These are phyloP conservation scores for Pristionchus maxplancki DNA, from an alignment of 2,888 invertebrate species.

Conservation along the genomic window DNA sequence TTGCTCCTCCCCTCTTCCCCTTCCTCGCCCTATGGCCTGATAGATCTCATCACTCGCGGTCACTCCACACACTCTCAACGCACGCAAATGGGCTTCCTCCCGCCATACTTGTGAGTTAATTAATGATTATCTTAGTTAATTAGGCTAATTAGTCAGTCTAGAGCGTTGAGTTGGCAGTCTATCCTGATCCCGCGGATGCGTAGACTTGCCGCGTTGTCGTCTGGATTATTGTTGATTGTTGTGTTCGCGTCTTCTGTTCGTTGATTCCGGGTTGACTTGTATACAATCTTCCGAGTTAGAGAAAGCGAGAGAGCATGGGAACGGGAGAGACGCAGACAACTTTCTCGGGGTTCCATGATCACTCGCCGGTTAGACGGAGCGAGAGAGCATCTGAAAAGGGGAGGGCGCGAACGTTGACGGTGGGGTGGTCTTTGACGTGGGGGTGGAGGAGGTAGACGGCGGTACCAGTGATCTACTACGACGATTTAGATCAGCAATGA, in stretches of 20 bases:
- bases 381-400: not conserved
- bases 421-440: not conserved
- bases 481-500: not conserved
- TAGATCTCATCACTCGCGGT: not conserved
- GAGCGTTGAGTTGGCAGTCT: too few species aligned
- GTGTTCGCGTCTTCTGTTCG: not conserved
- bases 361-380: not conserved
- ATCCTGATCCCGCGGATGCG: not conserved
- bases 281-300: not conserved
- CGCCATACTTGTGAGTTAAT: conserved; percentile 26
- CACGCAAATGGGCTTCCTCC: conserved; percentile 26
- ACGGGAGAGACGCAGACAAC: not conserved
- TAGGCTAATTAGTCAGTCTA: not conserved
- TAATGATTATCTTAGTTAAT: not conserved
- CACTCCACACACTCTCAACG: too few species aligned
- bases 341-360: not conserved
- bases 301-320: not conserved
- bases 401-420: not conserved
- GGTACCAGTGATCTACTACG: not conserved
- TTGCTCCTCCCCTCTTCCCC: not conserved
- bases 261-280: not conserved
- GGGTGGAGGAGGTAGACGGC: not conserved
- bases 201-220: not conserved
- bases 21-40: conserved; percentile 23
- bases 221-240: not conserved